phyloP scores from a whole-genome alignment of 2,888 invertebrate genomes.

The Limnephilus marmoratus region DNA sequence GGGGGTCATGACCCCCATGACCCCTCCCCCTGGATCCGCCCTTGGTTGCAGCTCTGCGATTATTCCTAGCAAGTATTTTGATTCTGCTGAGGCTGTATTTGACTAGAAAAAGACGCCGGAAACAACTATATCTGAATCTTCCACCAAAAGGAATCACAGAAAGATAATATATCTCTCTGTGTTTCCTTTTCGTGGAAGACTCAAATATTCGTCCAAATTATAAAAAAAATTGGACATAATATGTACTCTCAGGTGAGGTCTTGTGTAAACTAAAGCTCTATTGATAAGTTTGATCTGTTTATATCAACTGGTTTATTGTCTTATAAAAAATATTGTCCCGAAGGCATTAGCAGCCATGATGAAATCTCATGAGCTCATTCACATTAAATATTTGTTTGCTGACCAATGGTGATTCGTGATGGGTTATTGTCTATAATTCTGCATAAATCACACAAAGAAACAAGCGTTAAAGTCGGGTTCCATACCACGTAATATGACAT shows the following conservation, averaged over 20 bases:
- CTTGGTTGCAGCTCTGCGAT: too few species aligned
- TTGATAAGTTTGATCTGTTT: neutral
- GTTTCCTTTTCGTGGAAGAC: too few species aligned
- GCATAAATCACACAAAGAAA: neutral
- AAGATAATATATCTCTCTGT: too few species aligned
- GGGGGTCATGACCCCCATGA: too few species aligned
- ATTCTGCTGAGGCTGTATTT: too few species aligned
- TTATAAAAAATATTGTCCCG: neutral
- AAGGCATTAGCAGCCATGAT: neutral
- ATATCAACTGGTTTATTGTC: neutral
- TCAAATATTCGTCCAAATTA: too few species aligned
- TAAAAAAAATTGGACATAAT: too few species aligned
- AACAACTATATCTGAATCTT: neutral
- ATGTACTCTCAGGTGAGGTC: neutral
- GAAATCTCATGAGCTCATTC: neutral
- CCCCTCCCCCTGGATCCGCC: too few species aligned
- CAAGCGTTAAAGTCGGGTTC: neutral
- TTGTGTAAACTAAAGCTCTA: neutral
- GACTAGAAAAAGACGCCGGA: too few species aligned
- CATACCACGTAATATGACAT: neutral
- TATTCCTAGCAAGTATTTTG: too few species aligned
- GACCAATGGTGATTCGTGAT: neutral
- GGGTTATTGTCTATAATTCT: constrained; percentile 2
- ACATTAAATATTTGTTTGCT: neutral
- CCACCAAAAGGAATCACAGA: too few species aligned